These are phyloP conservation scores for Odontamblyopus lacepedii DNA, from an alignment of 2,797 vertebrate species.

Conservation along the genomic window DNA sequence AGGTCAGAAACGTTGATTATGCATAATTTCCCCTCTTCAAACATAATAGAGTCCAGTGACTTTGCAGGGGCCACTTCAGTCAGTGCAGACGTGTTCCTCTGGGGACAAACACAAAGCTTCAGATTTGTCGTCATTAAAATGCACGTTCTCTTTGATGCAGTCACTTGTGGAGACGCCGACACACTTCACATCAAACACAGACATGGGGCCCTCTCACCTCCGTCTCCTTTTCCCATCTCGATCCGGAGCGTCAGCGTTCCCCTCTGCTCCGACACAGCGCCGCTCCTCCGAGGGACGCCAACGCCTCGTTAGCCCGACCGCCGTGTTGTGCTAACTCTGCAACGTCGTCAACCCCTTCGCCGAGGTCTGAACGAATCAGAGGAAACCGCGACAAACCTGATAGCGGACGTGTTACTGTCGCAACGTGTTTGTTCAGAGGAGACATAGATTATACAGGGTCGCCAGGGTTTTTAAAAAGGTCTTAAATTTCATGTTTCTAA, in stretches of 20 bases:
- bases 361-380: conserved; percentile 57
- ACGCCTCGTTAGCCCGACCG: conserved; percentile 64
- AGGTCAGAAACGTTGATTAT: neutral
- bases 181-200: conserved; percentile 20
- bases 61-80: no score
- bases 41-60: neutral
- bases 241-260: conserved; percentile 65
- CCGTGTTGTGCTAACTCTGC: conserved; percentile 64
- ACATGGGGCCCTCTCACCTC: conserved; percentile 10
- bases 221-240: conserved; percentile 47
- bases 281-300: conserved; percentile 46
- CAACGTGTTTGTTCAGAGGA: neutral
- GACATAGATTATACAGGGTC: no score
- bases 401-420: conserved; percentile 36
- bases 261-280: conserved; percentile 46
- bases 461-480: no score
- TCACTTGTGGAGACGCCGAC: neutral
- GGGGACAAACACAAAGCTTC: neutral
- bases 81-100: neutral
- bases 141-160: neutral
- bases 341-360: conserved; percentile 62
- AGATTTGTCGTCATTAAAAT: neutral
- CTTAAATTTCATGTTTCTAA: no score
- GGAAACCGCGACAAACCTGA: conserved; percentile 67
- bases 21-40: neutral